Evolutionary conservation across 2,113 vertebrate genomes (phyloP).

Genomic region (Pollimyrus isidori): DNA sequence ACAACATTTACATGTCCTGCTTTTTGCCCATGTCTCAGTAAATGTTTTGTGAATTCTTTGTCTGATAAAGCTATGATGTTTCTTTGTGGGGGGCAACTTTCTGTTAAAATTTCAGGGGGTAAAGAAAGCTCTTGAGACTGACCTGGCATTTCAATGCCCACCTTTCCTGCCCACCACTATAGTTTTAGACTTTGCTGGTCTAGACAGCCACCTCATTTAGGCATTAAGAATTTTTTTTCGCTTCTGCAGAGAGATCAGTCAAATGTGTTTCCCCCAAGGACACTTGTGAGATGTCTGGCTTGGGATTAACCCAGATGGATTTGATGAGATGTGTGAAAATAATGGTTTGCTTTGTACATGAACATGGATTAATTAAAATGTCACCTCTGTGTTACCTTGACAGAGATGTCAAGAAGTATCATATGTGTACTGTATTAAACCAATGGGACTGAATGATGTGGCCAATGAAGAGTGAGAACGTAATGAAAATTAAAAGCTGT

Average conservation of each 20-base stretch:
- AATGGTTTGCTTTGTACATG: background rate
- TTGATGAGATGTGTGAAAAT: background rate
- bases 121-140: background rate
- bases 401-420: background rate
- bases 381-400: background rate
- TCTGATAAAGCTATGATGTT: background rate
- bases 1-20: background rate
- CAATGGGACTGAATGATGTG: background rate
- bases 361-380: background rate
- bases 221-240: background rate
- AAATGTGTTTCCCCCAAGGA: background rate
- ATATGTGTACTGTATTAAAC: background rate
- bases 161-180: background rate
- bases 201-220: background rate
- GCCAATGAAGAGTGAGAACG: background rate
- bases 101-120: background rate
- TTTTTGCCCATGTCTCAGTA: background rate
- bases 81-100: background rate
- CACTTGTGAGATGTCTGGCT: background rate
- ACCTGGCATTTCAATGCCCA: background rate
- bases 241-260: background rate
- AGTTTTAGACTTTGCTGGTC: background rate
- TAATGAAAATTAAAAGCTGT: background rate
- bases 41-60: background rate
- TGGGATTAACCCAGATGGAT: background rate